Conservation (phyloP, 2,888 invertebrate species). For the Mesorhabditis belari region DNA sequence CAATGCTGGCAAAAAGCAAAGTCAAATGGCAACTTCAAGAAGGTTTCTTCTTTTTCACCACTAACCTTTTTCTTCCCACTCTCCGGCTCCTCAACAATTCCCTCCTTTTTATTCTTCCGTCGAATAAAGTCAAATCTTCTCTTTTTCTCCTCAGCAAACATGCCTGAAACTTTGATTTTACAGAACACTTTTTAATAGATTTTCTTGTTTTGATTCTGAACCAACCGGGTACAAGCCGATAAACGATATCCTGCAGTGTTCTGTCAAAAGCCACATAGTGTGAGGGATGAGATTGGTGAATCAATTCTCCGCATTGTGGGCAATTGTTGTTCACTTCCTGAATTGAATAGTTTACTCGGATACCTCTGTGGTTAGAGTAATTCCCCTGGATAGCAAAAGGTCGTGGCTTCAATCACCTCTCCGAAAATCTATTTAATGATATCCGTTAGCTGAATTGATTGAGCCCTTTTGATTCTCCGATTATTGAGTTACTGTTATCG, state of each 20-base stretch:
- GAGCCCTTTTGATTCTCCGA: too few relatives aligned
- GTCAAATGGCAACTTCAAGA: too few relatives aligned
- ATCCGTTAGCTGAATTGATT: too few relatives aligned
- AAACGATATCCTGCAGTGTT: constrained; percentile 99
- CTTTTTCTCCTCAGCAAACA: constrained; percentile 3
- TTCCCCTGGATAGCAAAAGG: too few relatives aligned
- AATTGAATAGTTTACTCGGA: too few relatives aligned
- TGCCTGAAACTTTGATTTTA: constrained; percentile 2
- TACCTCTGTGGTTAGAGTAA: too few relatives aligned
- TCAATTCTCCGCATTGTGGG: constrained; percentile 85
- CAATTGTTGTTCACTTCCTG: constrained; percentile 4
- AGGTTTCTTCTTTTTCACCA: background rate
- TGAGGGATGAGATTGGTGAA: constrained; percentile 95
- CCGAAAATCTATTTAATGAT: too few relatives aligned
- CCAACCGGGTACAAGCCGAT: constrained; percentile 86
- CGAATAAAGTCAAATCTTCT: background rate
- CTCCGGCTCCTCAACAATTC: background rate
- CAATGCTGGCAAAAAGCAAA: too few relatives aligned
- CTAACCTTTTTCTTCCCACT: background rate
- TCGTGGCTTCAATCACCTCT: too few relatives aligned
- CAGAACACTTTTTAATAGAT: too few relatives aligned
- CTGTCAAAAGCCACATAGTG: constrained; percentile 98
- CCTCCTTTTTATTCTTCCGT: constrained; percentile 1
- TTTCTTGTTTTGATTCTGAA: too few relatives aligned
- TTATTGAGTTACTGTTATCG: too few relatives aligned